These are phyloP conservation scores for Notechis scutatus DNA, from an alignment of 2,113 vertebrate species.

Conservation along the genomic window DNA sequence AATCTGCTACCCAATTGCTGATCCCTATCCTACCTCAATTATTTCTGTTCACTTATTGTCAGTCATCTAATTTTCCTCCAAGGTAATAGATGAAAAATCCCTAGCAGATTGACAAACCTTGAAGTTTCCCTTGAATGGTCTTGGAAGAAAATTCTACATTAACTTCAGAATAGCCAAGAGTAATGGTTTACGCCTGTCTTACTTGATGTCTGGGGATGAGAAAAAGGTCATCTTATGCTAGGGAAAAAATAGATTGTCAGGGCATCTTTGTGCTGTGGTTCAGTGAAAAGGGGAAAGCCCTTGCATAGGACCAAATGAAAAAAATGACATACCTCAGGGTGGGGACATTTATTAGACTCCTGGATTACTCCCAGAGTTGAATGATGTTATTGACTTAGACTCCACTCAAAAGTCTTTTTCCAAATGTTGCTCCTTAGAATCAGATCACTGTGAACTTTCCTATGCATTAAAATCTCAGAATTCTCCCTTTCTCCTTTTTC, in stretches of 20 bases:
- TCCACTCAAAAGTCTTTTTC: not conserved
- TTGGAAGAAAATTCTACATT: not conserved
- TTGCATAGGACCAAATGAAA: not conserved
- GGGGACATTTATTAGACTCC: not conserved
- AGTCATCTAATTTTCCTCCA: not conserved
- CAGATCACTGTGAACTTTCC: not conserved
- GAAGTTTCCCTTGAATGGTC: not conserved
- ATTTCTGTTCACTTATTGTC: not conserved
- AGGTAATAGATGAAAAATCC: not conserved
- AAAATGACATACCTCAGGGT: not conserved
- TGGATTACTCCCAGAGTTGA: not conserved
- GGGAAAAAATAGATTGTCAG: not conserved
- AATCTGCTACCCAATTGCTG: not conserved
- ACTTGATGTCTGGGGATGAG: not conserved
- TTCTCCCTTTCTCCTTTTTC: not conserved
- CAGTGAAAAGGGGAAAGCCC: not conserved
- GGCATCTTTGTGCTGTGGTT: not conserved
- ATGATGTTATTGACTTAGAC: not conserved
- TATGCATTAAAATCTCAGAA: not conserved
- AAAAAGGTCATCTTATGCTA: not conserved
- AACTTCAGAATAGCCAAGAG: not conserved
- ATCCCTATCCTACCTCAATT: not conserved
- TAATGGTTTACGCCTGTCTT: not conserved
- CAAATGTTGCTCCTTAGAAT: not conserved
- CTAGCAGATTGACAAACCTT: not conserved